Evolutionary conservation across 2,888 invertebrate species (phyloP).

Genomic region (Brachyptera risi): DNA sequence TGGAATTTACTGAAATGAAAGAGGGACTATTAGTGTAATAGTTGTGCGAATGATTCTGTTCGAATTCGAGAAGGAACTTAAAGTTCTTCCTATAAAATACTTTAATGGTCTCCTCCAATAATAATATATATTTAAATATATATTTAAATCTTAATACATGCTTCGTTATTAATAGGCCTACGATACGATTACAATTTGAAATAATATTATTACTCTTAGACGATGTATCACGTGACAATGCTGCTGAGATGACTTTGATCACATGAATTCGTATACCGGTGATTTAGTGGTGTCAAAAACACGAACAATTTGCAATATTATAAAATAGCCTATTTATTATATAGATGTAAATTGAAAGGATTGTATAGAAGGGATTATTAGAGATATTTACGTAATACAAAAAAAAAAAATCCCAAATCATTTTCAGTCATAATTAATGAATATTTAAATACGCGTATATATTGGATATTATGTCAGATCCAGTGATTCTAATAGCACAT

Average conservation of each 20-base stretch:
- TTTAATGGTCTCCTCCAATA: too few species aligned
- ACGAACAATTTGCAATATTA: constrained; percentile 9
- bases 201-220: constrained; percentile 3
- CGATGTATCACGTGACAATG: constrained; percentile 3
- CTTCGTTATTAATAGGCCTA: constrained; percentile 21
- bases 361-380: constrained; percentile 7
- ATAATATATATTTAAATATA: constrained; percentile 12
- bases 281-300: constrained; percentile 1
- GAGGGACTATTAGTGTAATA: background rate
- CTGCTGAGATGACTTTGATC: constrained; percentile 14
- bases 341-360: constrained; percentile 12
- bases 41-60: background rate
- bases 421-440: constrained; percentile 5
- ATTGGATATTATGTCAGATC: background rate
- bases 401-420: constrained; percentile 18
- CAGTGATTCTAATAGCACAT: constrained; percentile 21
- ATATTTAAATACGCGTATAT: background rate
- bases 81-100: background rate
- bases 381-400: constrained; percentile 18
- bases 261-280: constrained; percentile 9
- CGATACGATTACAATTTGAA: constrained; percentile 16
- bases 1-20: background rate
- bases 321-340: constrained; percentile 3
- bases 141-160: constrained; percentile 18
- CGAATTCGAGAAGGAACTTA: too few species aligned